Percentiles rank a stretch among this genome's conserved stretches.
phyloP scores from a whole-genome alignment of 2,113 vertebrate genomes.

The Sinocyclocheilus maitianheensis region DNA sequence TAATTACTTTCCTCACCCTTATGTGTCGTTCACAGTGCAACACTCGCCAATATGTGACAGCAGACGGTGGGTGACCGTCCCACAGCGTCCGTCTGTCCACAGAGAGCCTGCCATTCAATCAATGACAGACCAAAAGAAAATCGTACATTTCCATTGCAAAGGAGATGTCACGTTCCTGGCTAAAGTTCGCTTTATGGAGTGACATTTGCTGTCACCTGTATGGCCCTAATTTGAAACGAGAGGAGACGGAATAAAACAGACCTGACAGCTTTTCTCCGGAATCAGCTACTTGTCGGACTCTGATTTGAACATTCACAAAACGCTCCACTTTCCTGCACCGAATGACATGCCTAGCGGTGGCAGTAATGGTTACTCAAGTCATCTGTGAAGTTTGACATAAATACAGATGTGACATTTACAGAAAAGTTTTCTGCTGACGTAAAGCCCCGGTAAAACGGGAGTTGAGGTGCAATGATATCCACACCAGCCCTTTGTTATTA shows the following conservation, averaged over 20 bases:
- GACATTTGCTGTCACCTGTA: not conserved
- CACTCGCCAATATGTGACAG: constrained; percentile 56
- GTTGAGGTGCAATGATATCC: not conserved
- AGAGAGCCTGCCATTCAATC: constrained; percentile 32
- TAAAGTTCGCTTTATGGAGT: not conserved
- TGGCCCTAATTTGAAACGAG: not conserved
- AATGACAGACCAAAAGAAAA: not conserved
- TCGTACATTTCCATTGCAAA: not conserved
- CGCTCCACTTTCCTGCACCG: not conserved
- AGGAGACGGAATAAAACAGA: constrained; percentile 17
- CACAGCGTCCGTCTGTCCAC: constrained; percentile 64
- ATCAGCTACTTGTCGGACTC: not conserved
- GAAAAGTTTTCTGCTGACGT: constrained; percentile 1
- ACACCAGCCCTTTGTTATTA: not conserved
- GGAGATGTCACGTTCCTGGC: not conserved
- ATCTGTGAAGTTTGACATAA: not conserved
- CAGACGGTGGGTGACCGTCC: constrained; percentile 46
- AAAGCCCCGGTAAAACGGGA: not conserved
- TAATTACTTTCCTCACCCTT: constrained; percentile 35
- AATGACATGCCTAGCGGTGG: not conserved
- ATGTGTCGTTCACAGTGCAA: constrained; percentile 11
- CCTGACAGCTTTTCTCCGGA: not conserved
- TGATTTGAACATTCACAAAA: constrained; percentile 18
- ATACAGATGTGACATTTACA: not conserved
- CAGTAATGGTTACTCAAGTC: not conserved